Conservation (phyloP, 2,797 vertebrate genomes). For the Protosalanx chinensis region DNA sequence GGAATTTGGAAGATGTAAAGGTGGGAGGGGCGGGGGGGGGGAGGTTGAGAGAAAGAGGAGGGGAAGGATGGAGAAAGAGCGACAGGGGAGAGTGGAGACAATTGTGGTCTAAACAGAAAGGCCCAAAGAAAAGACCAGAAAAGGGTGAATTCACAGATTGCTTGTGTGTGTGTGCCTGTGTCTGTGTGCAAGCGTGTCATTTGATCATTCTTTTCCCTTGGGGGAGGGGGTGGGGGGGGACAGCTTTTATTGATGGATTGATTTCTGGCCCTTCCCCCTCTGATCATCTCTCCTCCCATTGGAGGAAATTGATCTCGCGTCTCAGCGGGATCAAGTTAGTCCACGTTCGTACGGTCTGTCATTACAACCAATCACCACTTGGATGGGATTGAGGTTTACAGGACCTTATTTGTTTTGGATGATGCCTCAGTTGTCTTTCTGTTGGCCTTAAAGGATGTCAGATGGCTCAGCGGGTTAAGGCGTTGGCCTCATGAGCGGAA, state of each 20-base stretch:
- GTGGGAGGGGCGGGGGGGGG: slow-evolving; percentile 40
- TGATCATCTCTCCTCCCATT: slow-evolving; percentile 45
- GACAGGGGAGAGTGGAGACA: slow-evolving; percentile 13
- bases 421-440: background rate
- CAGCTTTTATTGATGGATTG: slow-evolving; percentile 70
- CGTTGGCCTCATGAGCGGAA: too few species aligned
- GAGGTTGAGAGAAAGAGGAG: background rate
- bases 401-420: too few species aligned
- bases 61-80: background rate
- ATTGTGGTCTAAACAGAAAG: background rate
- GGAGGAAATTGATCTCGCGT: slow-evolving; percentile 59
- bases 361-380: slow-evolving; percentile 51
- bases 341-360: slow-evolving; percentile 65
- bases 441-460: background rate
- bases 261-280: slow-evolving; percentile 62
- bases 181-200: slow-evolving; percentile 49
- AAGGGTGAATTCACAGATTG: too few species aligned
- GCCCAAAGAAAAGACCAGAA: background rate
- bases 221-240: slow-evolving; percentile 21
- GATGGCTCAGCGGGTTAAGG: too few species aligned
- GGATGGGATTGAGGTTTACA: slow-evolving; percentile 25
- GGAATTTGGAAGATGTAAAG: slow-evolving; percentile 53
- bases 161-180: slow-evolving; percentile 11
- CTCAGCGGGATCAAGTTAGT: slow-evolving; percentile 52
- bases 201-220: slow-evolving; percentile 64